These are phyloP conservation scores for Hydrozoanthus tunicans DNA, from an alignment of 64 coral and sea anemone genomes.

Conservation along the genomic window DNA sequence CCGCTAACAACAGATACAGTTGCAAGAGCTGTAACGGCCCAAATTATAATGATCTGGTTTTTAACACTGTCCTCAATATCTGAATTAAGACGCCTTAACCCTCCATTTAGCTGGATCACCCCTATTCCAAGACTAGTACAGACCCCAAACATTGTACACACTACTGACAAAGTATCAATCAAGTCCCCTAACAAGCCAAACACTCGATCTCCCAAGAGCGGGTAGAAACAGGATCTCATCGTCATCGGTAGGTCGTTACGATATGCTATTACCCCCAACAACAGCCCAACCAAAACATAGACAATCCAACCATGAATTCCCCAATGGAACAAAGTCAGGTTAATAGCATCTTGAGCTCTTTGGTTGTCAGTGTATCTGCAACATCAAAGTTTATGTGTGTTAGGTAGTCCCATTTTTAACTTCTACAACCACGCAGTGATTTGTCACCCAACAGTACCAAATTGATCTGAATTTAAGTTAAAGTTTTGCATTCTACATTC, in stretches of 20 bases:
- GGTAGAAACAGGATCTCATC: not conserved
- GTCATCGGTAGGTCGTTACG: not conserved
- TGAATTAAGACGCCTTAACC: not conserved
- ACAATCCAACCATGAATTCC: constrained; percentile 7
- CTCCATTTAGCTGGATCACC: not conserved
- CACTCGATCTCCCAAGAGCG: not conserved
- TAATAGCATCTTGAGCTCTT: constrained; percentile 8
- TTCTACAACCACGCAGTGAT: no score
- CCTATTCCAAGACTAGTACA: not conserved
- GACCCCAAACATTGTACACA: not conserved
- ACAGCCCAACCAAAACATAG: not conserved
- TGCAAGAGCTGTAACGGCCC: not conserved
- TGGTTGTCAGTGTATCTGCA: not conserved
- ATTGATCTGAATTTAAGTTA: no score
- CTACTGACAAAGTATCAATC: not conserved
- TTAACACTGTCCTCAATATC: not conserved
- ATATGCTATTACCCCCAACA: not conserved
- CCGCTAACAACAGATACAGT: not conserved
- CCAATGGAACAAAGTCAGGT: not conserved
- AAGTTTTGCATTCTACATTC: no score
- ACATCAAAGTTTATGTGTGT: no score
- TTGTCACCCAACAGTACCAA: no score
- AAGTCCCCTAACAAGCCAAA: not conserved
- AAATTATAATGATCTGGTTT: not conserved
- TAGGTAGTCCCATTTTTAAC: no score